A percentile compares a stretch with the other conserved stretches of the same genome.
These are phyloP conservation scores for Nematostella vectensis DNA, from an alignment of 92 coral and sea anemone genomes.

Conservation along the genomic window DNA sequence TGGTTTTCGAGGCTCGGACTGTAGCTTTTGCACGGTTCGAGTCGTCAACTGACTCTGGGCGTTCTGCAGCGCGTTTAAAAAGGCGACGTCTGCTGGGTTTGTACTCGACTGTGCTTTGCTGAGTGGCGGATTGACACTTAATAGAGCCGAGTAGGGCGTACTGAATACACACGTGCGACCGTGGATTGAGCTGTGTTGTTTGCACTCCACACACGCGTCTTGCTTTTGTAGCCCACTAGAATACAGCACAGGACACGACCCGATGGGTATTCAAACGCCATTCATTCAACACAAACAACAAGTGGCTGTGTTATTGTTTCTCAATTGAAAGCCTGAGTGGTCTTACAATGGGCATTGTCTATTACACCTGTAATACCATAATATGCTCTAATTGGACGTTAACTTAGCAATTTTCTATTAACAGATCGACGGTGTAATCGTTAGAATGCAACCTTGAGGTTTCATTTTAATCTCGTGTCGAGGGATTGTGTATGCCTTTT, in stretches of 20 bases:
- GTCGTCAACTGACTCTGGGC: background rate
- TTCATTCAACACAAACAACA: slow-evolving; percentile 45
- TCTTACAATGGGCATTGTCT: slow-evolving; percentile 46
- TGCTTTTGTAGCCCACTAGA: slow-evolving; percentile 34
- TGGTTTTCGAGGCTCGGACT: background rate
- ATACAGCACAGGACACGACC: slow-evolving; percentile 33
- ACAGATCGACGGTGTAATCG: no score
- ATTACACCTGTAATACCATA: slow-evolving; percentile 58
- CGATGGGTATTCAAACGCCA: slow-evolving; percentile 39
- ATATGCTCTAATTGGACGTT: slow-evolving; percentile 33
- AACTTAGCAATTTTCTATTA: no score
- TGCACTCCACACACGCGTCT: slow-evolving; percentile 55
- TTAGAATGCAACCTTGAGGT: no score
- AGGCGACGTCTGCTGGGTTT: slow-evolving; percentile 8
- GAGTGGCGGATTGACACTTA: slow-evolving; percentile 25
- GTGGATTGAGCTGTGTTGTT: slow-evolving; percentile 45
- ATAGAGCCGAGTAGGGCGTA: slow-evolving; percentile 21
- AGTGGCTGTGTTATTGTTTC: slow-evolving; percentile 52
- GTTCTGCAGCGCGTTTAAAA: background rate
- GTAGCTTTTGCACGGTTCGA: background rate
- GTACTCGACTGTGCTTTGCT: slow-evolving; percentile 71
- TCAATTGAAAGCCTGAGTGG: slow-evolving; percentile 55
- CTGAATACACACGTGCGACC: slow-evolving; percentile 41
- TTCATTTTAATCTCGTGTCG: no score
- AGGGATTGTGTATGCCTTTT: no score